Evolutionary conservation across 2,888 invertebrate species (phyloP).

Genomic region (Drosophila sordidula): DNA sequence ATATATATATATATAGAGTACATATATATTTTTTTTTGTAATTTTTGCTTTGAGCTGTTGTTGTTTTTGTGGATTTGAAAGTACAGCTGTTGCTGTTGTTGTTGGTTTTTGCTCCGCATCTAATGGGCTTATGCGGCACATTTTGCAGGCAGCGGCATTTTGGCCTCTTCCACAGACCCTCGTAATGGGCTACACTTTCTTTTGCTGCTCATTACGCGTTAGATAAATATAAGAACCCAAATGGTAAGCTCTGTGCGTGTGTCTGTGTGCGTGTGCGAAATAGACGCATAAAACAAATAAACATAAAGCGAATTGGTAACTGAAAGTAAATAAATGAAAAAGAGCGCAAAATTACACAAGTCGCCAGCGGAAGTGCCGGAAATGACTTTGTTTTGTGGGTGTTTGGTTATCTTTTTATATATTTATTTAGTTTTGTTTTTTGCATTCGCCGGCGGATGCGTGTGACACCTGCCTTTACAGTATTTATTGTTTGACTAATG

Average conservation of each 20-base stretch:
- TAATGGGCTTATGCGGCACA: constrained; percentile 79
- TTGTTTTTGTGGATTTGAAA: constrained; percentile 51
- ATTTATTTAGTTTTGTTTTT: not conserved
- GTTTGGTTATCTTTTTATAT: constrained; percentile 3
- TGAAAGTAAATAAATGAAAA: constrained; percentile 43
- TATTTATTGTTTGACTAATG: constrained; percentile 23
- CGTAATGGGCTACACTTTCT: constrained; percentile 67
- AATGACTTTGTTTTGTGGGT: constrained; percentile 55
- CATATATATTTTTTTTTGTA: constrained; percentile 16
- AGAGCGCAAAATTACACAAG: constrained; percentile 63
- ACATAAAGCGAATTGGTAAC: constrained; percentile 60
- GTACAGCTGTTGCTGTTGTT: constrained; percentile 44
- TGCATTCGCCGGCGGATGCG: constrained; percentile 37
- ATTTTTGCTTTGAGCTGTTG: constrained; percentile 24
- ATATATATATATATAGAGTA: constrained; percentile 14
- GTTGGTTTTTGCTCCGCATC: constrained; percentile 65
- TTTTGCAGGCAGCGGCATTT: constrained; percentile 66
- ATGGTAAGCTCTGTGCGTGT: constrained; percentile 9
- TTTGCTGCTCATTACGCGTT: constrained; percentile 72
- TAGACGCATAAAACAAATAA: constrained; percentile 48
- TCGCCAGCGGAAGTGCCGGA: constrained; percentile 74
- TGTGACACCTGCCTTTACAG: constrained; percentile 23
- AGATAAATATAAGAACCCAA: constrained; percentile 50
- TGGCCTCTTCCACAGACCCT: constrained; percentile 48
- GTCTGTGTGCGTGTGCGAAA: constrained; percentile 10